phyloP scores from a whole-genome alignment of 2,797 vertebrate genomes.

The Tolypeutes matacus region DNA sequence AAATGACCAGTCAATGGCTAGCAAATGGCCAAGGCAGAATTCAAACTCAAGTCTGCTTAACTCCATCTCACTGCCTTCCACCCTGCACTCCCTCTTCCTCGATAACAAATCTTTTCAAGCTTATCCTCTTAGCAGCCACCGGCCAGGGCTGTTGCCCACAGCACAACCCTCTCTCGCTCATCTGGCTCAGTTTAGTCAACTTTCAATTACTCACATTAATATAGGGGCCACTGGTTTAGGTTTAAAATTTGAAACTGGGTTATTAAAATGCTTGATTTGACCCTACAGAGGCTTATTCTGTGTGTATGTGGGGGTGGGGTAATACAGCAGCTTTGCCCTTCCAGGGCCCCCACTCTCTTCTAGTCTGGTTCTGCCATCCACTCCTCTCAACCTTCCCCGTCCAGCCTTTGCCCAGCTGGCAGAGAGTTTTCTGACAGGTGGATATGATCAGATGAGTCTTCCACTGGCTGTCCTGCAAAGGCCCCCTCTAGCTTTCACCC shows the following conservation, averaged over 20 bases:
- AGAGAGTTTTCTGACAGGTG: not conserved
- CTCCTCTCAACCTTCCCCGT: not conserved
- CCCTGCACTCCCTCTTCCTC: not conserved
- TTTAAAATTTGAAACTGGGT: constrained; percentile 44
- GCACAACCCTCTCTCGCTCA: not conserved
- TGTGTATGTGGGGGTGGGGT: not conserved
- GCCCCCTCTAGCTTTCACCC: not conserved
- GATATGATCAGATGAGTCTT: not conserved
- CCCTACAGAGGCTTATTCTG: not conserved
- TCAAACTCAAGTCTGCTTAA: not conserved
- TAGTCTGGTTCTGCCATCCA: not conserved
- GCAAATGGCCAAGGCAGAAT: not conserved
- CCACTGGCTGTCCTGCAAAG: not conserved
- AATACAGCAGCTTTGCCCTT: not conserved
- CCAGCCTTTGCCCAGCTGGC: not conserved
- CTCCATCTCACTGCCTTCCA: not conserved
- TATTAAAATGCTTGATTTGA: constrained; percentile 39
- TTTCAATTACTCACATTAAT: constrained; percentile 17
- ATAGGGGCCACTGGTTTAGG: not conserved
- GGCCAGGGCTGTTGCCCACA: not conserved
- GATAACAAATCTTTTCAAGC: not conserved
- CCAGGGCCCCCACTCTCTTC: not conserved
- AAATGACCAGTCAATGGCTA: not conserved
- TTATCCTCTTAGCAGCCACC: not conserved
- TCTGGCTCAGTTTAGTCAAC: not conserved